Base-by-base conservation (phyloP, 2,888 invertebrate genomes). In the Agrochola lychnidis region DNA sequence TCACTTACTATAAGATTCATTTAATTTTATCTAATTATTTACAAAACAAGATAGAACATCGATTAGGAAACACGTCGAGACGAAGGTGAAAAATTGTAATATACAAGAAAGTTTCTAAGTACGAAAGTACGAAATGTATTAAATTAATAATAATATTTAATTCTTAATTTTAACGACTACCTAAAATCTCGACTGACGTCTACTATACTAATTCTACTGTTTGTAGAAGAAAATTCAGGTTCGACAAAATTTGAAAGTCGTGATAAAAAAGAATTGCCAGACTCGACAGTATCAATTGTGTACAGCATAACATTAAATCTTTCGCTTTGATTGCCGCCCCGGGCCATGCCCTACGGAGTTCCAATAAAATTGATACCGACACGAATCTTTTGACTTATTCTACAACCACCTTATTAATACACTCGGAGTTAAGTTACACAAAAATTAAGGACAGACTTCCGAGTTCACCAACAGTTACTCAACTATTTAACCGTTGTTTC, bases 1-100 rank as follows among this genome's bases (percentile, higher is more conserved):
- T 88, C 80, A 79, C 85, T 83, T 84, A 83, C 19, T 64, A 59
- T 77, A 82, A 87, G 84, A 85, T 82, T 77, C 70, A 62, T 78
- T 79, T 66, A 78, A 70, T 78, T 81, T 82, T 82, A 77, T 9
- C 73, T 79, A 79, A 73, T 78, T 84, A 87, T 86, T 85, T 88
- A 88, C 85, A 88, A 78, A 74, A 84, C 56, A 66, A 77, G 68
- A 74, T 70, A 83, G 75, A 75, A 79, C 64, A 61, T 76, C 62
- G 78, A 84, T 78, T 81, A 73, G 73, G 63, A 81, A 83, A 87
- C 70, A 81, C 66, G 70, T 82, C 66, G 77, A 85, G 78, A 79
- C 56, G 59, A 83, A 76, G 70, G 61, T 81, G 75, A 82, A 64
- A 12, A 59, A 0, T 51, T 67, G 70, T 59, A 74, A 68, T 73